phyloP scores from a whole-genome alignment of 2,797 vertebrate species.

The Squalus acanthias region DNA sequence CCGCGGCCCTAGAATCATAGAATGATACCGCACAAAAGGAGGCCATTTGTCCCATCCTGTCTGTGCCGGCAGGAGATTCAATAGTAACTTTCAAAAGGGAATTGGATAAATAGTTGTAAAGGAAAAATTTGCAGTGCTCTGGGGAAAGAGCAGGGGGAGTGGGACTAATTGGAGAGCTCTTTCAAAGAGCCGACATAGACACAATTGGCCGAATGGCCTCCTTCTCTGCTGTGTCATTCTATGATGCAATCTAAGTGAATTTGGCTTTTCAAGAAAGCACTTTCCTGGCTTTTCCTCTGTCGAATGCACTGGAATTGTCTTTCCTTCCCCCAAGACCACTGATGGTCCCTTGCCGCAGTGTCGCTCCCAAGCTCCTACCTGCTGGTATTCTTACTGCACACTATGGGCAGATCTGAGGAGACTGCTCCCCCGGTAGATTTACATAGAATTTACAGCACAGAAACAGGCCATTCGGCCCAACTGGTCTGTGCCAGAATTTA shows the following conservation, averaged over 20 bases:
- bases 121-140: no score
- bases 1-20: no score
- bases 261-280: no score
- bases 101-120: background rate
- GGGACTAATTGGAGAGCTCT: background rate
- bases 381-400: background rate
- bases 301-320: background rate
- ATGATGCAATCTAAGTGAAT: background rate
- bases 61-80: background rate
- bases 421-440: background rate
- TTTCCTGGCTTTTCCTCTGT: background rate
- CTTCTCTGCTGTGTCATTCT: background rate
- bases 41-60: no score
- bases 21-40: no score
- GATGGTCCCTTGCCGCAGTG: background rate
- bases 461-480: no score
- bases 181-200: background rate
- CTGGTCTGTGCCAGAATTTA: no score
- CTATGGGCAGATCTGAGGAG: background rate
- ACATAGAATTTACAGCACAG: no score
- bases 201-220: background rate
- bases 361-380: background rate
- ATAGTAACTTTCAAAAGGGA: background rate
- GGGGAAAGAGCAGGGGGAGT: background rate
- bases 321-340: background rate